Evolutionary conservation across 2,888 invertebrate genomes (phyloP), one percentile per base, ranked within the genome.

Genomic region (Aporophyla nigra): DNA sequence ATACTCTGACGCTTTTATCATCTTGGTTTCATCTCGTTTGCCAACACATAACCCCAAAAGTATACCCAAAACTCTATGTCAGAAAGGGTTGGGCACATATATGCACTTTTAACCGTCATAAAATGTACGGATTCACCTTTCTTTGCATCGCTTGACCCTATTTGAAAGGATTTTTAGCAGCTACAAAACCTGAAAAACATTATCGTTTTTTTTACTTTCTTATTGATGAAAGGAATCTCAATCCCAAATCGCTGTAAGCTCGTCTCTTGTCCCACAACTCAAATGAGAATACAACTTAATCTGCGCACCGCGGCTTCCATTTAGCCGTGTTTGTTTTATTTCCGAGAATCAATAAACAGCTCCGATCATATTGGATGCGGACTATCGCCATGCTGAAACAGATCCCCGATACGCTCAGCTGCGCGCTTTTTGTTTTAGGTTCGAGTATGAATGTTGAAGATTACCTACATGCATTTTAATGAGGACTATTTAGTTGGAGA

Each of bases 261-360:
- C 43, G 0, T n/a, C 21, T 10, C 75, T 83, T 73, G 75, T 4
- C 27, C 74, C 78, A 5, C 73, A 65, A 56, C 61, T 65, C 73
- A 86, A 89, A 91, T 86, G 88, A 89, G 90, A 86, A 91, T 92
- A 93, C 92, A 92, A 91, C 89, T 94, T 92, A 93, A 93, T 94
- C 93, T 90, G 90, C 91, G 80, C 82, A 76, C 86, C 83, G 82
- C 87, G 87, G 93, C 91, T 93, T 88, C 93, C 93, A 93, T 92
- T 93, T 92, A 92, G 90, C 73, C 83, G 83, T 86, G 87, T 83
- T 92, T 90, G 92, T 92, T 89, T 93, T 93, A 91, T 91, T 93
- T 92, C 88, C 89, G 75, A 83, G 90, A 92, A 91, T 92, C 91
- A 92, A 92, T 92, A 90, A 91, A 87, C 76, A 79, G 77, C 70